Evolutionary conservation across 35 echinoderm and acorn worm genomes (phyloP), one percentile per base, ranked within the genome.

Genomic region (Apostichopus californicus): DNA sequence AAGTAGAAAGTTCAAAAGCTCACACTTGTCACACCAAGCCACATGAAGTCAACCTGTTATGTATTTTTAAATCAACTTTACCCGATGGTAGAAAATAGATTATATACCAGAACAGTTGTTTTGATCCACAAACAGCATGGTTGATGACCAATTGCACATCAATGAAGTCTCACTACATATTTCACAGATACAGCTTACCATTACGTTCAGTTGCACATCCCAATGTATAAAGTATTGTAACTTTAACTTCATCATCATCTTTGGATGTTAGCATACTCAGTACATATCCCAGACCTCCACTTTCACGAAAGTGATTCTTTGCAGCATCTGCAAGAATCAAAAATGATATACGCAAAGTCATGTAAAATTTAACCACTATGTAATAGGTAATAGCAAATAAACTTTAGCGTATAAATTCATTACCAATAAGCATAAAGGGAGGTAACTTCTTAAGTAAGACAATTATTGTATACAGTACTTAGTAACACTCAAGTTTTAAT

Each of bases 131-230:
- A 46, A 46, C 34, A 46, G 34, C 34, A 46, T 46, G 34, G 34
- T 46, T 46, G 34, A 46, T 46, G 34, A 46, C 34, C 34, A 46
- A 46, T 46, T 46, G 34, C 34, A 46, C 34, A 46, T 46, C 34
- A 46, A 46, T 46, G 1, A 46, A 46, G 34, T 46, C 34, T 46
- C 34, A 46, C 34, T 46, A 46, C 34, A 46, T 0, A 46, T 46
- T 46, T 46, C 58, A 61, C 58, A 61, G 58, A 61, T 12, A 9
- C 14, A 59, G 13, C 86, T 92, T 86, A 97, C 96, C 94, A 91
- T 94, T 94, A 91, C 92, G 83, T 57, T 97, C 96, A 72, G 66
- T 88, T 2, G 96, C 96, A 93, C 96, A 97, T 57, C 93, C 96
- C 17, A 97, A 86, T 56, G 94, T 94, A 79, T 97, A 97, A 63